Conservation (phyloP, 1,140 invertebrate genomes). For the Drosophila sechellia region DNA sequence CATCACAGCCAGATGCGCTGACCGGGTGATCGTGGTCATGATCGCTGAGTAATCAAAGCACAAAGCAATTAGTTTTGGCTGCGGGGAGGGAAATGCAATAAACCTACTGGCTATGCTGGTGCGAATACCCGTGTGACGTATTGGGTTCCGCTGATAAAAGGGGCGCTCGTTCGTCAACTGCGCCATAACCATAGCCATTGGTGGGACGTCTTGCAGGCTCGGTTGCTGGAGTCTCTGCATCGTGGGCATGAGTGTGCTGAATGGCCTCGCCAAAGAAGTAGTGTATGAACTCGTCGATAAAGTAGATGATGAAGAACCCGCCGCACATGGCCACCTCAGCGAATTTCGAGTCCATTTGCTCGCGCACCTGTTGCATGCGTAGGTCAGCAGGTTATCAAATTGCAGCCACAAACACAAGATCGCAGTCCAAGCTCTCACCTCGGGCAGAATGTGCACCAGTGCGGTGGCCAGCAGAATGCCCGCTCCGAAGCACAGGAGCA, state of each 20-base stretch:
- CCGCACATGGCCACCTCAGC: conserved; percentile 90
- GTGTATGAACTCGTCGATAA: conserved; percentile 91
- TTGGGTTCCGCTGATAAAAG: conserved; percentile 36
- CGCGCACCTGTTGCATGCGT: conserved; percentile 69
- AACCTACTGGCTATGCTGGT: conserved; percentile 45
- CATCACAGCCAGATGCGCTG: conserved; percentile 48
- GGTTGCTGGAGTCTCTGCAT: neutral
- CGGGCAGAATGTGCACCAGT: conserved; percentile 93
- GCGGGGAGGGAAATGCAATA: neutral
- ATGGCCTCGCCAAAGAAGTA: conserved; percentile 86
- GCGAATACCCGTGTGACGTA: conserved; percentile 21
- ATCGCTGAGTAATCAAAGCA: conserved; percentile 11
- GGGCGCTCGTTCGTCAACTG: conserved; percentile 52
- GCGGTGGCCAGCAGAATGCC: conserved; percentile 94
- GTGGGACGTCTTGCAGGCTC: neutral
- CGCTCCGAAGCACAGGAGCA: conserved; percentile 92
- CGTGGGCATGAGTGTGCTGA: conserved; percentile 65
- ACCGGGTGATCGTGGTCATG: conserved; percentile 42
- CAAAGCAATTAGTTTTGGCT: conserved; percentile 21
- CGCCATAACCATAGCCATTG: conserved; percentile 44
- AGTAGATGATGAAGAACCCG: conserved; percentile 92
- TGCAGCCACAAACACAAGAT: neutral
- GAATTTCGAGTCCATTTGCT: conserved; percentile 85
- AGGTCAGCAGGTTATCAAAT: conserved; percentile 4
- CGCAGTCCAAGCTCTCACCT: conserved; percentile 86